Percentiles rank a stretch among this genome's conserved stretches.
Evolutionary conservation across 23 tunicate genomes (phyloP).

Genomic region (Styela plicata): DNA sequence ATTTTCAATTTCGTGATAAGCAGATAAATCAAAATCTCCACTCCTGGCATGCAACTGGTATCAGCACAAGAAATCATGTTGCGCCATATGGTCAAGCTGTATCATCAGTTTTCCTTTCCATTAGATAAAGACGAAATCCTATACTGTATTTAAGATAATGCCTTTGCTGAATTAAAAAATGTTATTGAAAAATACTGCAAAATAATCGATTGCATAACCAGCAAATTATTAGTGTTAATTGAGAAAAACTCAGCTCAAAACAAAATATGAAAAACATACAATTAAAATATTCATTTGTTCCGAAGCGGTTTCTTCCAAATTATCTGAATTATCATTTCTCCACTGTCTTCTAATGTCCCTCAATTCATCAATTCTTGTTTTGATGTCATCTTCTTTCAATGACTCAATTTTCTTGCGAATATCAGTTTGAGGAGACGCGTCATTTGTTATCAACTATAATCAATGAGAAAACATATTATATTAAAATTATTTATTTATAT

Average conservation of each 20-base stretch:
- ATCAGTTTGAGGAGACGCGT: conserved; percentile 36
- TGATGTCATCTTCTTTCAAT: conserved; percentile 11
- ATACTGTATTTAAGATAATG: too few species aligned
- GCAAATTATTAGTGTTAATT: too few species aligned
- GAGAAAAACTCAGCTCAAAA: too few species aligned
- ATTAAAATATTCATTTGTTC: conserved; percentile 68
- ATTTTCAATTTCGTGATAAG: too few species aligned
- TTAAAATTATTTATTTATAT: too few species aligned
- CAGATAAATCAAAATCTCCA: neutral
- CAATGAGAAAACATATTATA: neutral
- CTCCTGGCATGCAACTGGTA: neutral
- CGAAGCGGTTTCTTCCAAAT: conserved; percentile 44
- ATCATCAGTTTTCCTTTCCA: too few species aligned
- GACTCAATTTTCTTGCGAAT: conserved; percentile 37
- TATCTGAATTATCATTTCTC: conserved; percentile 70
- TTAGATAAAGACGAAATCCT: too few species aligned
- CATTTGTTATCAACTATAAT: conserved; percentile 49
- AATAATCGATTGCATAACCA: too few species aligned
- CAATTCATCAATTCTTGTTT: conserved; percentile 40
- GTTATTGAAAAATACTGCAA: too few species aligned
- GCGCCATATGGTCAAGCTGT: too few species aligned
- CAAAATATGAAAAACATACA: conserved; percentile 28
- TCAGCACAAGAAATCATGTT: neutral
- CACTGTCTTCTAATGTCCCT: conserved; percentile 67
- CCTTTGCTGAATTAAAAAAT: too few species aligned